Conservation (phyloP, 1,140 invertebrate species). For the Caenorhabditis remanei region DNA sequence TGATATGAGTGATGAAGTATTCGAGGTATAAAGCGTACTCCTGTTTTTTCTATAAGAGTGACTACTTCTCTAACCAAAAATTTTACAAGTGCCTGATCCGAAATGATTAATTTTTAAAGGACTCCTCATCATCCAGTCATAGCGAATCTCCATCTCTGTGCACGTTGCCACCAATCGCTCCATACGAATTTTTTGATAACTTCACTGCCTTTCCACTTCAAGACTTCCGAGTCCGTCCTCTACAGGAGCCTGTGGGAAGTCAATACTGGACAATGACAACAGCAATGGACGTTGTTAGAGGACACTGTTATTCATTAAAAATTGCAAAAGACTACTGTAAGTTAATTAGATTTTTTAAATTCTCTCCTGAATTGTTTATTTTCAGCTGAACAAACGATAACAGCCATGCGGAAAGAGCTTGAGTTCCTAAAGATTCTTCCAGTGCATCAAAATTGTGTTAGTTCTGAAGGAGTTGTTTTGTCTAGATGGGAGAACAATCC, state of each 20-base stretch:
- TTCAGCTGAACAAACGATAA: conserved; percentile 34
- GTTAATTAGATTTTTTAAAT: background rate
- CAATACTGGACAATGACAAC: background rate
- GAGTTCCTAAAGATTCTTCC: background rate
- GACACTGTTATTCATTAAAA: conserved; percentile 24
- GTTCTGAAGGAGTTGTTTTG: background rate
- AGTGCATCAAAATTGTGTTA: conserved; percentile 26
- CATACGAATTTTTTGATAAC: conserved; percentile 8
- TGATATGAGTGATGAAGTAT: conserved; percentile 36
- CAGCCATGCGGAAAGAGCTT: conserved; percentile 8
- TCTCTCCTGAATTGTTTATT: background rate
- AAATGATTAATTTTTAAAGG: conserved; percentile 8
- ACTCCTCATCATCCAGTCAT: background rate
- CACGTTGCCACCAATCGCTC: background rate
- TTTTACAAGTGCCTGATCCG: too few species aligned
- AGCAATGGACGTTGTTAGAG: background rate
- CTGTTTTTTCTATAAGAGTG: background rate
- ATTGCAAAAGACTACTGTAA: conserved; percentile 16
- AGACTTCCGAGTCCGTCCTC: background rate
- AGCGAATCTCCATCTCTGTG: background rate
- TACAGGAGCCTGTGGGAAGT: background rate
- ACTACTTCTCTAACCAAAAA: background rate
- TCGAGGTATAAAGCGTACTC: conserved; percentile 4
- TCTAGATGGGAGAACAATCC: background rate
- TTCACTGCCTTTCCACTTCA: background rate